Evolutionary conservation across 2,888 invertebrate species (phyloP), one percentile per base, ranked within the genome.

Genomic region (Endotricha flammealis): DNA sequence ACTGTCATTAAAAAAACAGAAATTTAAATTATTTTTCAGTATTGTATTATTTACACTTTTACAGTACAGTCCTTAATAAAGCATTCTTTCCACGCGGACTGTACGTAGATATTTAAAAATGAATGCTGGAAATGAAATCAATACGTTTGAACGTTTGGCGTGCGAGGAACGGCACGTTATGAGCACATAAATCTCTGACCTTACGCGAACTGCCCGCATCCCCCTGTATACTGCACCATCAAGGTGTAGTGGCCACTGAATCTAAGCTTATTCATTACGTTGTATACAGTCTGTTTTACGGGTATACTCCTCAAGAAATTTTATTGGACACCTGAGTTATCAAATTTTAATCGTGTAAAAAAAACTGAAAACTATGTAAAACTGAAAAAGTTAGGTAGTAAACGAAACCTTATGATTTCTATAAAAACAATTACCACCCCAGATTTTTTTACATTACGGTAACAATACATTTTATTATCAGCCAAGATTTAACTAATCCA

Each of bases 151-250:
- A 65, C 72, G 71, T 70, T 75, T 70, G 62, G 65, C 62, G 57
- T 58, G 68, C 67, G 65, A 69, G 73, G 68, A 73, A 69, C 66
- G 54, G 66, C 66, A 62, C 68, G 71, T 82, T 83, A 83, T 78
- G 81, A 74, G 73, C 59, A 62, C 72, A 82, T 85, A 83, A 85
- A 85, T 85, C 79, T 76, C 69, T 53, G 59, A 70, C 65, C 68
- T 73, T 73, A 76, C 72, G 62, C 64, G 67, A 60, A 57, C 55
- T 50, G 52, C 52, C 55, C 39, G 46, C 48, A 49, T 48, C 54
- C 51, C 46, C 44, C 60, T 58, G 67, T 70, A 57, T 70, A 66
- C 62, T 63, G 65, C 66, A 66, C 57, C 65, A 71, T 72, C 66
- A 63, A n/a, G 64, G 70, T 63, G 63, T 65, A 59, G 53, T 52